A percentile compares a stretch with the other conserved stretches of the same genome.
phyloP scores from a whole-genome alignment of 2,888 invertebrate genomes.

The Amphipyra tragopoginis region DNA sequence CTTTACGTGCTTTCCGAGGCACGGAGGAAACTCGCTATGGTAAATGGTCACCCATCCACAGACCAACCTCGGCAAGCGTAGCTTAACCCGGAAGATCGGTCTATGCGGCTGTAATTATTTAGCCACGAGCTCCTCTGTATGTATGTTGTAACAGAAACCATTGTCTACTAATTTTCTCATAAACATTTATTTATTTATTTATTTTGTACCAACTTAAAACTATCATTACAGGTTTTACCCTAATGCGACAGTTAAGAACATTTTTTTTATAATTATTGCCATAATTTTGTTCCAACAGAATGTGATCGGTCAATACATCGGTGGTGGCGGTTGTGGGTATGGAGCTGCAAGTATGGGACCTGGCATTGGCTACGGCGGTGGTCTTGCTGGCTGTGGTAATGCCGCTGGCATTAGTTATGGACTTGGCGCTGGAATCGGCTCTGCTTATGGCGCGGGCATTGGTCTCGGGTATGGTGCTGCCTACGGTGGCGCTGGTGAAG shows the following conservation, averaged over 20 bases:
- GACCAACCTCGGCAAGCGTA: no score
- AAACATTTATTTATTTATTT: no score
- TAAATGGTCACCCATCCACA: no score
- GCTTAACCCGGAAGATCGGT: no score
- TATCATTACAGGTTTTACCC: no score
- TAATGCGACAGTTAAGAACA: no score
- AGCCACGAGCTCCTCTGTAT: background rate
- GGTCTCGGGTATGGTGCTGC: conserved; percentile 5
- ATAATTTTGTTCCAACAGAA: conserved; percentile 8
- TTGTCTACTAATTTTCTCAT: no score
- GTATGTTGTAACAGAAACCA: background rate
- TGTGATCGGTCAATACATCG: conserved; percentile 4
- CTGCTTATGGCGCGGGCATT: background rate
- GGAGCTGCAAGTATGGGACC: conserved; percentile 12
- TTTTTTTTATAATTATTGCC: no score
- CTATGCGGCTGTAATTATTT: no score
- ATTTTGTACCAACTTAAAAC: no score
- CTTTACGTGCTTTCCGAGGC: no score
- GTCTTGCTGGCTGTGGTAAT: background rate
- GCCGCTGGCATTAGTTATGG: background rate
- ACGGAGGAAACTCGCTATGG: no score
- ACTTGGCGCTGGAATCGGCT: background rate
- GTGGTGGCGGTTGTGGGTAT: conserved; percentile 8
- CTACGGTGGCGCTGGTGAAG: conserved; percentile 58
- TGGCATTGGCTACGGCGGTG: conserved; percentile 1